Evolutionary conservation across 2,113 vertebrate species (phyloP), one percentile per base, ranked within the genome.

Genomic region (Peromyscus maniculatus): DNA sequence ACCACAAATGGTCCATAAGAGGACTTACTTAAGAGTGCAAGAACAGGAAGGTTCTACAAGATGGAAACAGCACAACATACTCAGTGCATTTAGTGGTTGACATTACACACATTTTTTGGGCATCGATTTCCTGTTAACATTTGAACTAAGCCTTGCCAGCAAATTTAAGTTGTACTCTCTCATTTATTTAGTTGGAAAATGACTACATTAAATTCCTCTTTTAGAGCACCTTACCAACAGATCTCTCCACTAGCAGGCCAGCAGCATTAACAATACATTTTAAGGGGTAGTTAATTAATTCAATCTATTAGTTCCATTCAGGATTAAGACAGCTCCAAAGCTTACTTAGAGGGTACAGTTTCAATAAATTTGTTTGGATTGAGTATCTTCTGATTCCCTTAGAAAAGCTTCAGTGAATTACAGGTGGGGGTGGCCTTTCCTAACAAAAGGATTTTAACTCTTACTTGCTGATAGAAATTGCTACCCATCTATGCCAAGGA

Each of bases 401-500:
- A 67, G 92, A 96, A 46, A 11, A 86, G 59, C 33, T 78, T 77
- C 28, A 82, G 84, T 28, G 31, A 91, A 33, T 43, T 24, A 39
- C 5, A 36, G 15, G 62, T 22, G 31, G 26, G 2, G 28, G 33
- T 22, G 31, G 13, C 69, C 36, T 82, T 86, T 94, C 49, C 94
- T 66, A 62, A 93, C 8, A 62, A 93, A 91, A 84, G 77, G 36
- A 77, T 26, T n/a, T 43, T 87, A 77, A 87, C 82, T 89, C 78
- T 95, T 92, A 90, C 24, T 97, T 97, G 59, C 62, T 92, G 69
- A 83, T 62, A 87, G 31, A 77, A 5, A 16, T 33, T 92, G 80
- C 75, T 78, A 66, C 74, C 74, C 72, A 93, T 43, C 78, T 95
- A 86, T 36, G 36, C 89, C 74, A 96, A 94, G n/a, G 69, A 78